Evolutionary conservation across 2,888 invertebrate species (phyloP), one percentile per base, ranked within the genome.

Genomic region (Agrotis ipsilon): DNA sequence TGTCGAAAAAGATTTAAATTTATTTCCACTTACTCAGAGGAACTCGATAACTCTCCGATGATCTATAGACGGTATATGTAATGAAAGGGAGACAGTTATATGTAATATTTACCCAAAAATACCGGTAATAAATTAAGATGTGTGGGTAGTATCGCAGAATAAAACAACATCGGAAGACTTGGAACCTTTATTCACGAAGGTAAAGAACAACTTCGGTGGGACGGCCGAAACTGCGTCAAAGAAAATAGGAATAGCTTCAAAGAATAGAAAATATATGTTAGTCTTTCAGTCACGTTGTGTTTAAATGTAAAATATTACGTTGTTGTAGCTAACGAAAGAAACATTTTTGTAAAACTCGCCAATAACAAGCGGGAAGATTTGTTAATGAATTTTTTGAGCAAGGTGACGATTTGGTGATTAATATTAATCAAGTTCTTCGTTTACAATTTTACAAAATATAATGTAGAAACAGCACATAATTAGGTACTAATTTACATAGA

Each of bases 1-100:
- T 74, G 75, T 80, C 80, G 55, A 80, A 80, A 83, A 83, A 75
- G 52, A 80, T 80, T 70, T 62, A 78, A 71, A 82, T 82, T 82
- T 80, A 76, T 80, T 76, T 68, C 62, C 73, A 72, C 68, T 80
- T 80, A 83, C 81, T 72, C 59, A 72, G 68, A 66, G 81, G 65
- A 83, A 78, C 78, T 69, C 80, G 51, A 81, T 78, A 78, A 83
- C 66, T 81, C 77, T 81, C 52, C 64, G 63, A 70, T 81, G 75
- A 75, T 65, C 24, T 71, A 83, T 83, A 80, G 75, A 80, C 68
- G 65, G 63, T 69, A 64, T 75, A 69, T 27, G 66, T 80, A 80
- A 80, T 80, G 83, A 69, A 83, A 80, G 68, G 63, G 68, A 75
- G 80, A 75, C 83, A 70, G 66, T 75, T 83, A 83, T 70, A 67